These are phyloP conservation scores for Scaptomyza polygonia DNA, from an alignment of 2,888 invertebrate species.

Conservation along the genomic window DNA sequence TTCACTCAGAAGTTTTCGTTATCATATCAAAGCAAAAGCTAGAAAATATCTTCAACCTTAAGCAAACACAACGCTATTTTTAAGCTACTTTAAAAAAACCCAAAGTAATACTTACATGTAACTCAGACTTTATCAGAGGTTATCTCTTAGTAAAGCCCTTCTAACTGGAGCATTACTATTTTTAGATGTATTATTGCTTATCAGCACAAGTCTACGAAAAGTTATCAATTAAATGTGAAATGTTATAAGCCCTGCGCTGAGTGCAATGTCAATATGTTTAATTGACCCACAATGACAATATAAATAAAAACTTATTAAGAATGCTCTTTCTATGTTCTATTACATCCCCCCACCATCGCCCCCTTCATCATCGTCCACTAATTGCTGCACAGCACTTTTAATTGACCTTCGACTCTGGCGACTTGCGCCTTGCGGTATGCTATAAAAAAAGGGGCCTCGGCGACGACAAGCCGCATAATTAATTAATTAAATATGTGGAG, in stretches of 20 bases:
- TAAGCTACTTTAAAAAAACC: no score
- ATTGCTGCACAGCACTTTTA: constrained; percentile 68
- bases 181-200: constrained; percentile 39
- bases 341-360: background rate
- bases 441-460: constrained; percentile 22
- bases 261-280: constrained; percentile 70
- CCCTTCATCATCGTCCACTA: constrained; percentile 28
- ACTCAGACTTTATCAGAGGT: background rate
- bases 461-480: constrained; percentile 41
- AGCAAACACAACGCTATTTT: no score
- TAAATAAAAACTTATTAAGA: constrained; percentile 36
- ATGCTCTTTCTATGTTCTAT: background rate
- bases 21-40: no score
- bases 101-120: no score
- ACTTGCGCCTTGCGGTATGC: constrained; percentile 44
- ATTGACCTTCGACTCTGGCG: constrained; percentile 68
- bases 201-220: constrained; percentile 53
- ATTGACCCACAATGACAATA: constrained; percentile 63
- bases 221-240: constrained; percentile 73
- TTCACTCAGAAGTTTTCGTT: no score
- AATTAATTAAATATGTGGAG: constrained; percentile 63
- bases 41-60: no score
- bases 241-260: constrained; percentile 36
- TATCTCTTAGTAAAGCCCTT: background rate
- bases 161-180: background rate